Percentiles rank a stretch among this genome's conserved stretches.
Conservation (phyloP, 1,140 invertebrate genomes). For the Saxidomus purpurata region DNA sequence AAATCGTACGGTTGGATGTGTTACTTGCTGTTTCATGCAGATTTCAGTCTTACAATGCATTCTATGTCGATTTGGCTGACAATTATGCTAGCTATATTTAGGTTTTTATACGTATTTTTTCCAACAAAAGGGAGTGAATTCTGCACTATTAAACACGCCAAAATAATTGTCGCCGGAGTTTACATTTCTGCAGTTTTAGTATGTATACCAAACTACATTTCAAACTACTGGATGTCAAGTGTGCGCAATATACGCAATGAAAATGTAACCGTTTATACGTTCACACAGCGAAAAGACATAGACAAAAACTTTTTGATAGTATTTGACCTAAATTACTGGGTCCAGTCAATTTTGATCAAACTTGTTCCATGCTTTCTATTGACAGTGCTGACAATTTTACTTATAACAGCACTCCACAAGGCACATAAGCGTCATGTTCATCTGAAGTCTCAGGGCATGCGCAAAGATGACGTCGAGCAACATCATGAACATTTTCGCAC, state of each 20-base stretch:
- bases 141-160: conserved; percentile 92
- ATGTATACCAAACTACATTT: conserved; percentile 92
- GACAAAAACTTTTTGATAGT: conserved; percentile 45
- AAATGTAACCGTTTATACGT: conserved; percentile 40
- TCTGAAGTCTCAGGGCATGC: conserved; percentile 81
- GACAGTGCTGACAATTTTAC: conserved; percentile 86
- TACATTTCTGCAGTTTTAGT: conserved; percentile 92
- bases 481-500: conserved; percentile 92
- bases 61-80: conserved; percentile 98
- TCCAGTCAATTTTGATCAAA: conserved; percentile 84
- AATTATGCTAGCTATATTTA: conserved; percentile 96
- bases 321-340: conserved; percentile 81
- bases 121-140: conserved; percentile 91
- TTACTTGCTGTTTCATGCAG: conserved; percentile 84
- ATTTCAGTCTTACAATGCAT: conserved; percentile 94
- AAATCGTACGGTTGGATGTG: conserved; percentile 79
- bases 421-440: conserved; percentile 84
- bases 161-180: conserved; percentile 91
- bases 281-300: conserved; percentile 32
- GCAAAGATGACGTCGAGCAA: conserved; percentile 82
- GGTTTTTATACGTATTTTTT: conserved; percentile 94
- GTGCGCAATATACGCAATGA: neutral
- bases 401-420: conserved; percentile 86
- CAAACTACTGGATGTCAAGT: conserved; percentile 65
- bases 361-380: conserved; percentile 87